phyloP scores from a whole-genome alignment of 2,888 invertebrate genomes.

The Athrips mouffetella region DNA sequence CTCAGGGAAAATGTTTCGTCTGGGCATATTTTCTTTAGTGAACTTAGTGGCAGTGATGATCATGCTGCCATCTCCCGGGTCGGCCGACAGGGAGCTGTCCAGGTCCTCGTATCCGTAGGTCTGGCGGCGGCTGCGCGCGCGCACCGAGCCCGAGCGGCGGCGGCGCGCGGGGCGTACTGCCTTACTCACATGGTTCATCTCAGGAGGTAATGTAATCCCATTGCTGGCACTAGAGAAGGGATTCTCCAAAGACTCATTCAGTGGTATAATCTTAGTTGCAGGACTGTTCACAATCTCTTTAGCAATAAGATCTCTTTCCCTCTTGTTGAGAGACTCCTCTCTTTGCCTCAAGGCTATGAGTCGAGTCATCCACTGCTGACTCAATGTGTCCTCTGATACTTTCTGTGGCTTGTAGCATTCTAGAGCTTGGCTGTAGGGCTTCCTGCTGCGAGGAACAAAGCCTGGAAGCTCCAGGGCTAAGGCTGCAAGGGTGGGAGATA shows the following conservation, averaged over 20 bases:
- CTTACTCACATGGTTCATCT: conserved; percentile 41
- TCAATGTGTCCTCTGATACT: conserved; percentile 75
- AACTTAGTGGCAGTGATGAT: conserved; percentile 74
- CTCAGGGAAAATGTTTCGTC: conserved; percentile 63
- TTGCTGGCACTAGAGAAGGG: conserved; percentile 39
- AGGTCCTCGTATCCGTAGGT: conserved; percentile 73
- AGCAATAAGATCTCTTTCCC: conserved; percentile 66
- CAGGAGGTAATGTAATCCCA: conserved; percentile 66
- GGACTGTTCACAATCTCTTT: conserved; percentile 69
- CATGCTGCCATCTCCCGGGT: conserved; percentile 74
- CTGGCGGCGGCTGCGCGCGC: conserved; percentile 47
- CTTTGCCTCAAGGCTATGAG: conserved; percentile 70
- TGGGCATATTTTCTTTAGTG: conserved; percentile 66
- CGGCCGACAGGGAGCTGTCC: conserved; percentile 79
- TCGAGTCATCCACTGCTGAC: conserved; percentile 78
- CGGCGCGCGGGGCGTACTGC: conserved; percentile 42
- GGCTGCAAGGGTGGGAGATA: conserved; percentile 69
- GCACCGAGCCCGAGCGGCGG: conserved; percentile 45
- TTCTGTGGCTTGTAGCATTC: conserved; percentile 59
- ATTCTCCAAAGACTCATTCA: conserved; percentile 36
- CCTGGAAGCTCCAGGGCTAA: conserved; percentile 70
- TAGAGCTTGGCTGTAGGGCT: conserved; percentile 45
- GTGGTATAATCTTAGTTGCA: conserved; percentile 43
- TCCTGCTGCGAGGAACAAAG: conserved; percentile 63
- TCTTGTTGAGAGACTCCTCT: conserved; percentile 71